phyloP scores from a whole-genome alignment of 2,113 vertebrate genomes.

The Sprattus sprattus region DNA sequence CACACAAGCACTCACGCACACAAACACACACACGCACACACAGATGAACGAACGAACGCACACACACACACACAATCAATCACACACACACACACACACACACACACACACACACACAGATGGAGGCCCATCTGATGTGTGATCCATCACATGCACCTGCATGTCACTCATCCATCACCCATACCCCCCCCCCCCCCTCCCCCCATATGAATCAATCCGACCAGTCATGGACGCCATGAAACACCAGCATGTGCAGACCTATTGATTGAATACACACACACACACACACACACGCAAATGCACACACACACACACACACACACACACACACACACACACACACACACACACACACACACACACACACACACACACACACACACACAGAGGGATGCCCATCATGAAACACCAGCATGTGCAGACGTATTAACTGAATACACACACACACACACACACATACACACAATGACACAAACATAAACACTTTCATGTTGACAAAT shows the following conservation, averaged over 20 bases:
- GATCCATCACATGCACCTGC: not conserved
- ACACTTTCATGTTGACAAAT: not conserved
- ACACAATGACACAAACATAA: not conserved
- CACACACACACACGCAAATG: not conserved
- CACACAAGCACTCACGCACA: too few species aligned
- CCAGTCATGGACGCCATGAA: not conserved
- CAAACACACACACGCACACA: not conserved
- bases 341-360: not conserved
- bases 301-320: not conserved
- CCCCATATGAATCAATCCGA: not conserved
- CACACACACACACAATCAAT: not conserved
- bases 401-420: too few species aligned
- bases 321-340: not conserved
- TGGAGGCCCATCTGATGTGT: not conserved
- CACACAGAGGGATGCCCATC: too few species aligned
- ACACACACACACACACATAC: not conserved
- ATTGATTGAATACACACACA: not conserved
- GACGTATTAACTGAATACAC: not conserved
- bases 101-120: not conserved
- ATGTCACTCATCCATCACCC: not conserved
- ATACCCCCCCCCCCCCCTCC: not conserved
- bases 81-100: not conserved
- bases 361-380: not conserved
- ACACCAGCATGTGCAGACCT: not conserved
- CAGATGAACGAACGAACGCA: too few species aligned